These are phyloP conservation scores for Tenthredo amoena DNA, from an alignment of 2,888 invertebrate species.

Conservation along the genomic window DNA sequence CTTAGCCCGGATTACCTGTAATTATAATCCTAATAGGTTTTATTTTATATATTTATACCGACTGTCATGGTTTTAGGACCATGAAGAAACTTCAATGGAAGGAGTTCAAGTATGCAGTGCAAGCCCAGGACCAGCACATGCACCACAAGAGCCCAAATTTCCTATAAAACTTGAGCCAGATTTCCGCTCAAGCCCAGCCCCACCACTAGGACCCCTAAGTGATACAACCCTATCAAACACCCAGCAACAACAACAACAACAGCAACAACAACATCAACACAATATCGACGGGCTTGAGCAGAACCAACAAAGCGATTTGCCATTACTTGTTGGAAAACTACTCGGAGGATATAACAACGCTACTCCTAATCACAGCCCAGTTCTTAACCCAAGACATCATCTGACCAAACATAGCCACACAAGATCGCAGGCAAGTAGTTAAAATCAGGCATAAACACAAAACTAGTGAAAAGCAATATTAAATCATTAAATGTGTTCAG, in stretches of 20 bases:
- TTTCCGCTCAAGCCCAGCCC: constrained; percentile 74
- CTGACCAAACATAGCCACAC: constrained; percentile 76
- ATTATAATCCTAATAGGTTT: not conserved
- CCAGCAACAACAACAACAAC: constrained; percentile 67
- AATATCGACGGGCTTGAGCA: constrained; percentile 71
- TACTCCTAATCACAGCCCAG: constrained; percentile 84
- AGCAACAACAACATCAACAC: constrained; percentile 67
- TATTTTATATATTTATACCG: not conserved
- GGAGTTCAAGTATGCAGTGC: constrained; percentile 77
- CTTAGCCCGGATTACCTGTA: not conserved
- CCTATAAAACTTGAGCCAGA: constrained; percentile 76
- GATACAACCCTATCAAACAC: constrained; percentile 70
- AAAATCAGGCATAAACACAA: not conserved
- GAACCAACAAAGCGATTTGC: constrained; percentile 76
- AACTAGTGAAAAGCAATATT: not conserved
- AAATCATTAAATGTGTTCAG: not conserved
- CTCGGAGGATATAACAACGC: constrained; percentile 83
- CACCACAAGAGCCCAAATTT: constrained; percentile 74
- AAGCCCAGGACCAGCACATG: constrained; percentile 68
- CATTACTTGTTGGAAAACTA: constrained; percentile 82
- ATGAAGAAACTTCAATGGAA: constrained; percentile 79
- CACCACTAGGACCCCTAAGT: constrained; percentile 67
- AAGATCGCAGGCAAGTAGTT: constrained; percentile 72
- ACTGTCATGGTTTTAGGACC: constrained; percentile 69
- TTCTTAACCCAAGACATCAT: constrained; percentile 77